These are phyloP conservation scores for Brevimyrus niger DNA, from an alignment of 2,113 vertebrate species.

Conservation along the genomic window DNA sequence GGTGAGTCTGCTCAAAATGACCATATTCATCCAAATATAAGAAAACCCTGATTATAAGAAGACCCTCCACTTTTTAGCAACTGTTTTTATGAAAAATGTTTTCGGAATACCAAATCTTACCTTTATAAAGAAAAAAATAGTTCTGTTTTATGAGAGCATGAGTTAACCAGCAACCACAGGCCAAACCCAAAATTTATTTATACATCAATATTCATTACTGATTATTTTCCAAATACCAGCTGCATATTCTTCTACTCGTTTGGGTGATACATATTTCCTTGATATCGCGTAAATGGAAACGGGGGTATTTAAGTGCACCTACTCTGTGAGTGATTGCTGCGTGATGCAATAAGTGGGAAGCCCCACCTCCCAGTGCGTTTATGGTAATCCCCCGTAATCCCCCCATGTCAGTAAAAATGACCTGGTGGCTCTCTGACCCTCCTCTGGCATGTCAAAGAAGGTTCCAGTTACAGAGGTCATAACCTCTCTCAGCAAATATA, in stretches of 20 bases:
- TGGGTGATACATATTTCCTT: neutral
- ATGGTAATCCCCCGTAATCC: slow-evolving; percentile 17
- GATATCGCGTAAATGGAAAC: neutral
- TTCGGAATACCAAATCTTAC: too few relatives aligned
- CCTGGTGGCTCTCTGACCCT: slow-evolving; percentile 4
- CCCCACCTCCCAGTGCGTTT: neutral
- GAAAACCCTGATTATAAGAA: too few relatives aligned
- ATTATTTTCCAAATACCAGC: neutral
- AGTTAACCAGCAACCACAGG: too few relatives aligned
- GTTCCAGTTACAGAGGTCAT: neutral
- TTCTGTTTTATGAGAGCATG: too few relatives aligned
- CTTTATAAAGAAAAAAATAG: too few relatives aligned
- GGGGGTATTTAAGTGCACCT: neutral
- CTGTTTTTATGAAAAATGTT: too few relatives aligned
- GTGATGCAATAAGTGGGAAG: neutral
- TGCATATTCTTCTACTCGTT: neutral
- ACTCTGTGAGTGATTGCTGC: neutral
- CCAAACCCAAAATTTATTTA: neutral
- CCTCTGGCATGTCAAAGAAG: slow-evolving; percentile 27
- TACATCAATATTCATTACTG: neutral
- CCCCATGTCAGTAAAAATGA: slow-evolving; percentile 31
- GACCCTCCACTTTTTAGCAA: too few relatives aligned
- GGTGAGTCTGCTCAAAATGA: neutral
- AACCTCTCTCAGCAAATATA: neutral
- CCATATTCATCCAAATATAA: too few relatives aligned